Evolutionary conservation across 2,888 invertebrate genomes (phyloP).

Genomic region (Drosophila helvetica): DNA sequence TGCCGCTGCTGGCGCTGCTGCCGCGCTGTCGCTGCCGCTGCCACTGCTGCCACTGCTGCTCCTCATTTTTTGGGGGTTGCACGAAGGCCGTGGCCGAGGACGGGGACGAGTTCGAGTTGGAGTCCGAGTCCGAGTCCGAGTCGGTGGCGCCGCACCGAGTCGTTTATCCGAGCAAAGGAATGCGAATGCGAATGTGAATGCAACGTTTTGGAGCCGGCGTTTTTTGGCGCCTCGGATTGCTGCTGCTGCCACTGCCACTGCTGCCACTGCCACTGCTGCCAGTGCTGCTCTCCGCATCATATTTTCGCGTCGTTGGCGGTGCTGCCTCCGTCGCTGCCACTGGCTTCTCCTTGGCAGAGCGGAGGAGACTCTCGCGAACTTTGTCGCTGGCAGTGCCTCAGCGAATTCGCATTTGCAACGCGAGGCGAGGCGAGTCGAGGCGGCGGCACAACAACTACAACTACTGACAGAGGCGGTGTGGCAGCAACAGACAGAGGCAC

Average conservation of each 20-base stretch:
- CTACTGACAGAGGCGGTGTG: background rate
- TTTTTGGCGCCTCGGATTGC: conserved; percentile 46
- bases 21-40: conserved; percentile 8
- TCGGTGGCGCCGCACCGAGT: conserved; percentile 38
- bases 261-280: conserved; percentile 25
- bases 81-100: conserved; percentile 44
- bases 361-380: conserved; percentile 50
- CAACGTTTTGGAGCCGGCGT: conserved; percentile 64
- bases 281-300: conserved; percentile 52
- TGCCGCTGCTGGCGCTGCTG: conserved; percentile 1
- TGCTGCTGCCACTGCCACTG: conserved; percentile 44
- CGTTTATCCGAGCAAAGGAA: conserved; percentile 1
- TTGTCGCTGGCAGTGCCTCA: conserved; percentile 57
- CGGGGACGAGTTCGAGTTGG: conserved; percentile 52
- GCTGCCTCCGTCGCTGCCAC: conserved; percentile 38
- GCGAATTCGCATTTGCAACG: conserved; percentile 72
- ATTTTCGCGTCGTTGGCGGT: conserved; percentile 33
- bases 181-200: conserved; percentile 26
- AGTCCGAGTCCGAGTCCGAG: conserved; percentile 60
- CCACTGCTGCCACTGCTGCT: conserved; percentile 4
- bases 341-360: conserved; percentile 64
- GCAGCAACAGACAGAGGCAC: conserved; percentile 16
- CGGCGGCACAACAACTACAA: conserved; percentile 1
- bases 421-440: background rate
- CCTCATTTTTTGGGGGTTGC: conserved; percentile 71